Evolutionary conservation across 2,888 invertebrate genomes (phyloP), one percentile per base, ranked within the genome.

Genomic region (Ormyrus nitidulus): DNA sequence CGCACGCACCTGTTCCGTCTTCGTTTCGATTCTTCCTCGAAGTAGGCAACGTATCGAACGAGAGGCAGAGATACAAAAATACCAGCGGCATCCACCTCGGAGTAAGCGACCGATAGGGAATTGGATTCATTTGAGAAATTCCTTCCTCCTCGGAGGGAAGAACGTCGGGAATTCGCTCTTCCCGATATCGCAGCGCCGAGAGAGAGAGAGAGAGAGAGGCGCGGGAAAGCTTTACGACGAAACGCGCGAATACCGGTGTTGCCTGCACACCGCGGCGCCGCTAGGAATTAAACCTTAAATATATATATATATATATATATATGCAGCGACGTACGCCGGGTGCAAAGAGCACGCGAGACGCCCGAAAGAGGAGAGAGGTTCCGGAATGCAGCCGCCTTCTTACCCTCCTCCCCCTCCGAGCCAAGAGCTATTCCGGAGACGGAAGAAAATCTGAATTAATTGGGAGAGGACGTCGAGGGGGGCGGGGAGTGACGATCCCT

Each of bases 41-140:
- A 19, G 19, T 19, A 19, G 19, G 19, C 19, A 19, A 19, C 19
- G 19, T 19, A 19, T 19, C 19, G 19, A 19, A 19, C 19, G 19
- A 19, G 19, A 19, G 19, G 56, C 11, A 61, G 61, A 13, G 62
- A 62, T 53, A 49, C 48, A 34, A 51, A 65, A 64, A 58, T 56
- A 11, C 58, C 11, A 48, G 59, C 19, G 2, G 19, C 19, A 19
- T 19, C 19, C 19, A 19, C 19, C 19, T 19, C 19, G 75, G 58
- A 58, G 65, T 69, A 78, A 68, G 77, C 61, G 74, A 53, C 64
- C 79, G 61, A 76, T 72, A 54, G 68, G 56, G 73, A 80, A 80
- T 80, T 80, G 80, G 80, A 80, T 80, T 80, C 77, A 80, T 80
- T 80, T 73, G 77, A 73, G 77, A 77, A 80, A 80, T 80, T 80